phyloP scores from a whole-genome alignment of 1,140 invertebrate species.

The Euwallacea fornicatus region DNA sequence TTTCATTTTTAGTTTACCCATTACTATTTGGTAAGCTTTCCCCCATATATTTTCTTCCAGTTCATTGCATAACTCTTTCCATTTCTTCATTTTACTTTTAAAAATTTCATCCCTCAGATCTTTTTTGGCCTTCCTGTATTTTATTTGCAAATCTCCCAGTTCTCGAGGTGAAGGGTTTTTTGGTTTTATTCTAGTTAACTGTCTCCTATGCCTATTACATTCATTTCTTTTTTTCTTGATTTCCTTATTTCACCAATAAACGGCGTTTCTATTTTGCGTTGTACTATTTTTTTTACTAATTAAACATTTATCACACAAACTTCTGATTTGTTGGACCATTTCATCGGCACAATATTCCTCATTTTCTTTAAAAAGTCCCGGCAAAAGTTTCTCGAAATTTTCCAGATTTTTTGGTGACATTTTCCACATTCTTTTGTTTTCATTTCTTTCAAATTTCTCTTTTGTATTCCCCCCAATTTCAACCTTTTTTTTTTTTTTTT shows the following conservation, averaged over 20 bases:
- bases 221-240: background rate
- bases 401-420: background rate
- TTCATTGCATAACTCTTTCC: background rate
- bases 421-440: background rate
- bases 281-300: background rate
- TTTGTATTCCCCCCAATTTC: background rate
- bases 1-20: background rate
- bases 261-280: background rate
- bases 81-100: background rate
- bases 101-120: background rate
- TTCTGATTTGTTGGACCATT: background rate
- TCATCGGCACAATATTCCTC: background rate
- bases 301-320: background rate
- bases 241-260: conserved; percentile 1
- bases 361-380: background rate
- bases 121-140: background rate
- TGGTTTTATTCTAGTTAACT: background rate
- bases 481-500: no score
- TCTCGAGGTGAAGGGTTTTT: background rate
- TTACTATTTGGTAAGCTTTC: conserved; percentile 1
- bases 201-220: background rate
- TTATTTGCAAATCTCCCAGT: background rate
- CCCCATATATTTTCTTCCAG: background rate
- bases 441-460: background rate
- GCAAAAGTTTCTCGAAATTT: background rate